Conservation (phyloP, 2,113 vertebrate genomes). For the Nycticorax nycticorax region DNA sequence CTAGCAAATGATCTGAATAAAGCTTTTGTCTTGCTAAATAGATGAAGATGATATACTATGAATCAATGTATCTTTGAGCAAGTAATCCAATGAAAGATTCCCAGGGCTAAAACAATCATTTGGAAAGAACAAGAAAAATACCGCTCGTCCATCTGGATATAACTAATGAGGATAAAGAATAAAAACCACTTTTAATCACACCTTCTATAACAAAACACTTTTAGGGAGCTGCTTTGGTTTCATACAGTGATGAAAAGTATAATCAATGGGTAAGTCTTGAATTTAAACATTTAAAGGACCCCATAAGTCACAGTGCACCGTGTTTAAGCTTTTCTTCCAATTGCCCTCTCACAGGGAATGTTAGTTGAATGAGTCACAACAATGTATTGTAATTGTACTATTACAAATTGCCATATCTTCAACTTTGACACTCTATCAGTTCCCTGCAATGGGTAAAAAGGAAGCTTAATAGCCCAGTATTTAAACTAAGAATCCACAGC, state of each 20-base stretch:
- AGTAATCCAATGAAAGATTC: not conserved
- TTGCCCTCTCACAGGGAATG: not conserved
- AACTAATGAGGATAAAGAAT: not conserved
- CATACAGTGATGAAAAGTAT: not conserved
- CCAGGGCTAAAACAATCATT: not conserved
- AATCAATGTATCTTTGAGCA: not conserved
- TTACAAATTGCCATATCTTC: slow-evolving; percentile 63
- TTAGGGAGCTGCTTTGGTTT: not conserved
- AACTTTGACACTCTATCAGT: slow-evolving; percentile 56
- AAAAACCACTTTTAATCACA: slow-evolving; percentile 1
- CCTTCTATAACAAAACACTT: not conserved
- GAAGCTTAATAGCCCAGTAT: slow-evolving; percentile 45
- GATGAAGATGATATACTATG: not conserved
- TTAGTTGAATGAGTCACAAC: slow-evolving; percentile 34
- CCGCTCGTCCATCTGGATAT: not conserved
- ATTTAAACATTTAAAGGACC: slow-evolving; percentile 35
- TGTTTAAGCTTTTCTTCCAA: not conserved
- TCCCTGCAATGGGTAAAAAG: slow-evolving; percentile 44
- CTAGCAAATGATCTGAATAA: not conserved
- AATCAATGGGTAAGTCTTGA: not conserved
- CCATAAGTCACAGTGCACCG: not conserved
- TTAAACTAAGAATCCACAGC: slow-evolving; percentile 55
- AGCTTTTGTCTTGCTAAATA: slow-evolving; percentile 22
- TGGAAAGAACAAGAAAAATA: not conserved
- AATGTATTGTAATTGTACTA: slow-evolving; percentile 21